Conservation (phyloP, 2,888 invertebrate genomes). For the Odontothrips loti region DNA sequence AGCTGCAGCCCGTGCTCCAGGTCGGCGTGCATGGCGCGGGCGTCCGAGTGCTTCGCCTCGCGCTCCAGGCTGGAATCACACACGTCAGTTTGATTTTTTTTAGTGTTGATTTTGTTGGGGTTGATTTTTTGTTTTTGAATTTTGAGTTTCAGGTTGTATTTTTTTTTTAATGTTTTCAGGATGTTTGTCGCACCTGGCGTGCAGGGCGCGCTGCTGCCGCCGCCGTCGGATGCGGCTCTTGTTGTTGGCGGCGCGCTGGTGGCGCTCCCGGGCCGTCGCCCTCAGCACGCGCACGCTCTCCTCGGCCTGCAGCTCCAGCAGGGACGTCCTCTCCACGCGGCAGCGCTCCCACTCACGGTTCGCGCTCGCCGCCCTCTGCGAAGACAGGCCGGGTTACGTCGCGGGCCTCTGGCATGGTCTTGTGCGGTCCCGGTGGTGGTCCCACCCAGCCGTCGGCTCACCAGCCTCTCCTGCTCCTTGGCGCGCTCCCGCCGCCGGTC, state of each 20-base stretch:
- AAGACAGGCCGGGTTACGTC: too few relatives aligned
- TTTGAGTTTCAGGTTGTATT: too few relatives aligned
- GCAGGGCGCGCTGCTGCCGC: slow-evolving; percentile 11
- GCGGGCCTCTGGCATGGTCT: neutral
- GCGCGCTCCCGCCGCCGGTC: neutral
- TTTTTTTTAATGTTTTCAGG: too few relatives aligned
- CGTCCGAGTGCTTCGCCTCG: slow-evolving; percentile 2
- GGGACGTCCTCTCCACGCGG: neutral
- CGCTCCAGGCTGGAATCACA: neutral
- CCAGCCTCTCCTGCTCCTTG: slow-evolving; percentile 5
- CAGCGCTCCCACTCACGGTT: slow-evolving; percentile 20
- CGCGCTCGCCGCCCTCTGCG: slow-evolving; percentile 11
- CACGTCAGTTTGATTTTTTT: too few relatives aligned
- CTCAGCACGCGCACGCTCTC: neutral
- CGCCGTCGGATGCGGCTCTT: neutral
- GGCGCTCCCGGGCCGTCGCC: neutral
- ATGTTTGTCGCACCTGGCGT: neutral
- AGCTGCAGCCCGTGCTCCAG: slow-evolving; percentile 20
- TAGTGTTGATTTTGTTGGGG: too few relatives aligned
- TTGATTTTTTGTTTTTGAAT: too few relatives aligned
- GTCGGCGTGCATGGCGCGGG: slow-evolving; percentile 8
- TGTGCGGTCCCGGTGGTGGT: neutral
- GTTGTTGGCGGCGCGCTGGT: slow-evolving; percentile 16
- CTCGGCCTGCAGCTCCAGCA: slow-evolving; percentile 17
- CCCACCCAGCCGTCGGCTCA: neutral